phyloP scores from a whole-genome alignment of 2,888 invertebrate genomes.

The Spilarctia lutea region DNA sequence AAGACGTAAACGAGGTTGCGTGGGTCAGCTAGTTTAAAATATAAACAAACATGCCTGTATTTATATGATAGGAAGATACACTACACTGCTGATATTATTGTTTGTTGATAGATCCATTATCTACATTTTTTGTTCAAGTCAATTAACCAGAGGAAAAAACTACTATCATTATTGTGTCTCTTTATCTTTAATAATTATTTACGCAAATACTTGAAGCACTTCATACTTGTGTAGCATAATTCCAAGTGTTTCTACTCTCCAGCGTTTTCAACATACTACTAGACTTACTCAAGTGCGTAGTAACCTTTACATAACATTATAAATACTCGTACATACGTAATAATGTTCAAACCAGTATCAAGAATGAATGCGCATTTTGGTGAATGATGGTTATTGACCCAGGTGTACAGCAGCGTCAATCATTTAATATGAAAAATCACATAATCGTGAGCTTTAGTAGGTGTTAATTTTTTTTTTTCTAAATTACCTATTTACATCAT shows the following conservation, averaged over 20 bases:
- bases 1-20: too few species aligned
- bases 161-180: not conserved
- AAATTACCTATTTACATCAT: too few species aligned
- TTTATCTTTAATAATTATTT: not conserved
- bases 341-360: slow-evolving; percentile 6
- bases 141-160: not conserved
- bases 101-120: not conserved
- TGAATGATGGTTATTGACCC: slow-evolving; percentile 5
- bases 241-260: not conserved
- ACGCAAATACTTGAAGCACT: not conserved
- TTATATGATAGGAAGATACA: too few species aligned
- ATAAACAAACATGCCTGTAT: too few species aligned
- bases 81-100: too few species aligned
- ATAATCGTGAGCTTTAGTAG: not conserved
- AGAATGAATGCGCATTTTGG: slow-evolving; percentile 10
- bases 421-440: not conserved
- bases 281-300: slow-evolving; percentile 1
- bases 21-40: too few species aligned
- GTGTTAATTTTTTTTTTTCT: not conserved
- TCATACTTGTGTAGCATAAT: not conserved
- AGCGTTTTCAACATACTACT: not conserved
- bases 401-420: not conserved
- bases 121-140: not conserved
- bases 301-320: slow-evolving; percentile 6
- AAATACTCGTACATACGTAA: not conserved